A percentile compares a stretch with the other conserved stretches of the same genome.
phyloP scores from a whole-genome alignment of 53 echinoderm and acorn worm genomes.

The Antedon mediterranea region DNA sequence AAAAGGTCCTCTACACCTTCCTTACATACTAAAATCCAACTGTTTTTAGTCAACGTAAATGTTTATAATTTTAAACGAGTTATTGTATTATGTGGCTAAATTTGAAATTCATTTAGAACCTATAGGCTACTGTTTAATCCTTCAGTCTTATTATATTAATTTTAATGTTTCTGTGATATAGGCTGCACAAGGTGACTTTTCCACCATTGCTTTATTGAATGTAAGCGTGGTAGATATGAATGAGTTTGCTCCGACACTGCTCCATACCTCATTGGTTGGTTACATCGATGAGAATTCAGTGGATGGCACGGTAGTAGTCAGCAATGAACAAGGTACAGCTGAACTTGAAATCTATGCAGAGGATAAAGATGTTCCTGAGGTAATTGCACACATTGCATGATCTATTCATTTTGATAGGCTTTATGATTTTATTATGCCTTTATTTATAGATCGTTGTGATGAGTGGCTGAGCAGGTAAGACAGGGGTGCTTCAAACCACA shows the following conservation, averaged over 20 bases:
- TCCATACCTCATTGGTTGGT: slow-evolving; percentile 13
- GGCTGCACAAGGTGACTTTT: slow-evolving; percentile 13
- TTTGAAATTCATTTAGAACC: not conserved
- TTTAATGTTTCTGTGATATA: too few relatives aligned
- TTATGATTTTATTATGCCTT: too few relatives aligned
- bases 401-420: too few relatives aligned
- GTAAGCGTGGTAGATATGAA: slow-evolving; percentile 33
- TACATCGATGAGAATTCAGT: slow-evolving; percentile 52
- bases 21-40: too few relatives aligned
- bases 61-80: too few relatives aligned
- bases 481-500: too few relatives aligned
- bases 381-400: slow-evolving; percentile 5
- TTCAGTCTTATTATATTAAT: not conserved
- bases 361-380: slow-evolving; percentile 57
- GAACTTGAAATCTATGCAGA: slow-evolving; percentile 48
- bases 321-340: not conserved
- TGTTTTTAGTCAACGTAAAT: too few relatives aligned
- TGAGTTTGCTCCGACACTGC: slow-evolving; percentile 33
- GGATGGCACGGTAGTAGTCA: slow-evolving; percentile 33
- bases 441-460: too few relatives aligned
- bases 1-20: too few relatives aligned
- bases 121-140: not conserved
- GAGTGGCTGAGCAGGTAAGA: too few relatives aligned
- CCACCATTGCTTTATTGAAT: slow-evolving; percentile 3
- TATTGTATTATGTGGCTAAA: too few relatives aligned